Percentiles rank a stretch among this genome's conserved stretches.
Evolutionary conservation across 1,140 invertebrate genomes (phyloP).

Genomic region (Drosophila sturtevanti): DNA sequence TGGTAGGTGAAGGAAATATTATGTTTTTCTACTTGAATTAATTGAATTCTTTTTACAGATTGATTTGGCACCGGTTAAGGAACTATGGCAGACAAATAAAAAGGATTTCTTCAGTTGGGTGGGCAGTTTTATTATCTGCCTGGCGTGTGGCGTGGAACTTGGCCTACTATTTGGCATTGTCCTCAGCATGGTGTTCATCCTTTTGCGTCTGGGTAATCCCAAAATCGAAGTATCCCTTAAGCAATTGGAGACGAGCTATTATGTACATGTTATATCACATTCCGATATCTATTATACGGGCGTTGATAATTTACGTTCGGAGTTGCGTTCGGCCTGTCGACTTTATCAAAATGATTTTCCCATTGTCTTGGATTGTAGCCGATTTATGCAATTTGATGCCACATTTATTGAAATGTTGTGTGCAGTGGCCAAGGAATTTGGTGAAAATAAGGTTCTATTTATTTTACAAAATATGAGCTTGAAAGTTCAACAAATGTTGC

Average conservation of each 20-base stretch:
- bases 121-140: constrained; percentile 90
- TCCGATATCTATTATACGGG: constrained; percentile 87
- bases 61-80: constrained; percentile 86
- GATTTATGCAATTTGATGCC: constrained; percentile 86
- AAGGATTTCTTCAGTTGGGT: constrained; percentile 88
- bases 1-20: constrained; percentile 84
- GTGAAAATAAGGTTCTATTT: constrained; percentile 50
- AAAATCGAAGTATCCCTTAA: constrained; percentile 86
- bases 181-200: constrained; percentile 90
- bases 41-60: constrained; percentile 82
- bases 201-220: constrained; percentile 92
- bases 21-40: background rate
- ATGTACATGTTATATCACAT: constrained; percentile 85
- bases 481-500: constrained; percentile 65
- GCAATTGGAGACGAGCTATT: constrained; percentile 79
- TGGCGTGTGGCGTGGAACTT: constrained; percentile 92
- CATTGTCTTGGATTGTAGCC: constrained; percentile 85
- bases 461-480: constrained; percentile 66
- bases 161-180: constrained; percentile 94
- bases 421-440: constrained; percentile 71
- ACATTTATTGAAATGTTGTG: constrained; percentile 85
- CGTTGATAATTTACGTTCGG: constrained; percentile 84
- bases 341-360: constrained; percentile 82
- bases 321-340: constrained; percentile 83
- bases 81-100: constrained; percentile 90